Evolutionary conservation across 35 echinoderm and acorn worm genomes (phyloP), one percentile per base, ranked within the genome.

Genomic region (Chiridota heheva): DNA sequence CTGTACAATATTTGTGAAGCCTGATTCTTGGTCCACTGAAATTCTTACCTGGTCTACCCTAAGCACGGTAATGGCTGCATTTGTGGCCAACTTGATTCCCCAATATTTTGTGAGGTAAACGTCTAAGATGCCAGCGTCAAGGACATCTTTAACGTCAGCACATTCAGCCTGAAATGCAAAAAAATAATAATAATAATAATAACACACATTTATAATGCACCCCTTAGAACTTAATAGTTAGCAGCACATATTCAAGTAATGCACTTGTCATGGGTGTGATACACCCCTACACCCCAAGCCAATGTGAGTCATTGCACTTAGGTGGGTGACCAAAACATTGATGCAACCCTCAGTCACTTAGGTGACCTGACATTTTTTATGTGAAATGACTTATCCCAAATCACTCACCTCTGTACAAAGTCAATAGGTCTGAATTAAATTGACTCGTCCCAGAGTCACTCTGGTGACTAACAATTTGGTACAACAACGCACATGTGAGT

Each of bases 81-180:
- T 90, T 26, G 87, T 90, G n/a, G 92, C 92, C 41, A 96, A 51
- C 69, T 96, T 96, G 42, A 96, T 83, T 15, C 60, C 92, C 78
- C 87, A 90, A 83, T 83, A 62, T 42, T 96, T 96, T 47, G 87
- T 90, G 26, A 96, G 77, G 43, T 82, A 96, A 12, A 83, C 76
- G 70, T 96, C 92, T 27, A 64, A 40, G 3, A 96, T 86, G 26
- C 68, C 76, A 2, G 82, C 92, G 47, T 96, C 92, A 15, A 90
- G 59, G 3, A 96, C 83, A 73, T 96, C 92, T 64, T 83, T 96
- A 2, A 96, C 83, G 13, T 66, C 92, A 77, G 92, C 92, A 60
- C 77, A 82, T 69, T 96, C 92, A 67, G 87, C 92, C 92, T 96
- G 56, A 8, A 58, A 40, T 8, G 45, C 69, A 47, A 36, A 74